Base-by-base conservation (phyloP, 2,113 vertebrate species). In the Cavia aperea region DNA sequence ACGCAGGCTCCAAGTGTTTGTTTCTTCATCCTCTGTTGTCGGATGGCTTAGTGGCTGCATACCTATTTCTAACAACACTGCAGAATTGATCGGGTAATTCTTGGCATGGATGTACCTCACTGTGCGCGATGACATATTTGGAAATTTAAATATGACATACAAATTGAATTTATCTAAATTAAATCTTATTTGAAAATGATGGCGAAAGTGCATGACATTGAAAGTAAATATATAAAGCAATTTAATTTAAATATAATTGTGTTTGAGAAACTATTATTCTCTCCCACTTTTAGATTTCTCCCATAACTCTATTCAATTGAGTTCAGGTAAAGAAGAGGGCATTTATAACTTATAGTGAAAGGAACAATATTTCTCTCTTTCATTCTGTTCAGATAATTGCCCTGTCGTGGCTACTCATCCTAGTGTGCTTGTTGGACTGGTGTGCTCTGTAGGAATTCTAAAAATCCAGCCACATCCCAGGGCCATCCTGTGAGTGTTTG, bases 151-250 rank as follows among this genome's bases (percentile, higher is more conserved):
- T 4, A 51, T 84, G 23, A 77, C 31, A 33, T 65, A 49, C 1
- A 49, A 81, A 79, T 73, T 66, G 49, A 89, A 83, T 79, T 89
- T 75, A 73, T 39, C 26, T 88, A 86, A 94, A 65, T 86, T 78
- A 88, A 88, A 56, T 83, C 8, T 82, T 65, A 88, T 75, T 92
- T 95, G 31, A 58, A 94, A 81, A 83, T 89, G 16, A 86, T 81
- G n/a, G 6, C n/a, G 7, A 93, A 86, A 83, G 2, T 68, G 1
- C 78, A 78, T 56, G 4, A 81, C 73, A 79, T 49, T 93, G 26
- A 63, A 91, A 63, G 21, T 89, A 86, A 94, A 86, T 51, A 82
- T 36, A 86, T n/a, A 79, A 65, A 82, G 39, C 11, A 60, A 91
- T 75, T 54, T 58, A 89, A 93, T 62, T 77, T 72, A 39, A 94